Percentiles rank a stretch among this genome's conserved stretches.
phyloP scores from a whole-genome alignment of 1,140 invertebrate species.

The Chlorops oryzae region DNA sequence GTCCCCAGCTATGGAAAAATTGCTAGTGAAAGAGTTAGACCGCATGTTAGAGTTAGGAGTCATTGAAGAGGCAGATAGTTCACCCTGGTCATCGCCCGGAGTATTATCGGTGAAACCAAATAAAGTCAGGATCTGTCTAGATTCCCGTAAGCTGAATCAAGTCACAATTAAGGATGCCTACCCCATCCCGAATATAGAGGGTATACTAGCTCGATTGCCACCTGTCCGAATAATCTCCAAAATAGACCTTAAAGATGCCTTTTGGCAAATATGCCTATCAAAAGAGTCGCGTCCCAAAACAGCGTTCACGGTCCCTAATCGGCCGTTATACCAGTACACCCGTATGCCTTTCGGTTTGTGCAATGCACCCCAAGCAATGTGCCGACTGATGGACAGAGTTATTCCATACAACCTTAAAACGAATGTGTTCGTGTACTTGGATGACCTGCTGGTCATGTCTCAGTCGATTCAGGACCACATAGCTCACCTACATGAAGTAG shows the following conservation, averaged over 20 bases:
- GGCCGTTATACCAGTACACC: conserved; percentile 8
- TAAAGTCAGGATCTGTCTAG: conserved; percentile 11
- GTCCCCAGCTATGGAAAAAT: conserved; percentile 15
- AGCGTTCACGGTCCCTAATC: conserved; percentile 1
- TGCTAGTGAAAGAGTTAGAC: conserved; percentile 14
- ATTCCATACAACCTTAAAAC: conserved; percentile 3
- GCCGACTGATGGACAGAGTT: conserved; percentile 5
- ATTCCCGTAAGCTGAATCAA: conserved; percentile 7
- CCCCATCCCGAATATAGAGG: conserved; percentile 10
- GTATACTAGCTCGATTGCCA: conserved; percentile 10
- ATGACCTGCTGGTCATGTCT: conserved; percentile 11
- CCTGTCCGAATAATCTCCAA: conserved; percentile 9
- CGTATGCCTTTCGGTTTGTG: conserved; percentile 10
- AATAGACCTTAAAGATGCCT: conserved; percentile 7
- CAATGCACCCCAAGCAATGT: conserved; percentile 5
- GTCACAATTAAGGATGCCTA: conserved; percentile 13
- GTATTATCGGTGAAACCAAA: conserved; percentile 6
- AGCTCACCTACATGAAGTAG: conserved; percentile 1
- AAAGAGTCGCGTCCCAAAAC: too few relatives aligned
- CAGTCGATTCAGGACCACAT: conserved; percentile 2
- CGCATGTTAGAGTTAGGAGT: conserved; percentile 16
- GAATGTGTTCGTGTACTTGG: conserved; percentile 13
- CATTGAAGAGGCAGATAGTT: conserved; percentile 14
- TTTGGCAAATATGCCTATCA: conserved; percentile 13
- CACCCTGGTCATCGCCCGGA: conserved; percentile 16